These are phyloP conservation scores for Vollenhovia emeryi DNA, from an alignment of 1,140 invertebrate genomes.

Conservation along the genomic window DNA sequence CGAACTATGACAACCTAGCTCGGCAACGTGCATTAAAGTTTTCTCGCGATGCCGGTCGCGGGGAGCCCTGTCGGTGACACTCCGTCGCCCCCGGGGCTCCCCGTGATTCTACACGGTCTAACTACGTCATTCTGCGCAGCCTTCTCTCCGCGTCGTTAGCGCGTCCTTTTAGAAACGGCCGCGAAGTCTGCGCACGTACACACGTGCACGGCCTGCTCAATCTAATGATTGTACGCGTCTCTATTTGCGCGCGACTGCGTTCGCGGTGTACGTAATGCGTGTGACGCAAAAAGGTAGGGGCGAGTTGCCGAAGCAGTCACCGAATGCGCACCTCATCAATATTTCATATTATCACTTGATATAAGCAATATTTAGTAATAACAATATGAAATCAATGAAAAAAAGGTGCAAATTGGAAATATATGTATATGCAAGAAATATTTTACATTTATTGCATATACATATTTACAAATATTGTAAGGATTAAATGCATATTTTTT, in stretches of 20 bases:
- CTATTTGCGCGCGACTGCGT: background rate
- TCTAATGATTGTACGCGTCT: background rate
- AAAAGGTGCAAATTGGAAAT: too few relatives aligned
- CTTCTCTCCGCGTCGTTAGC: background rate
- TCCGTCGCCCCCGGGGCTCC: background rate
- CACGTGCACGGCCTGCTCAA: background rate
- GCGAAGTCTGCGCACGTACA: slow-evolving; percentile 1
- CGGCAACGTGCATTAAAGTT: slow-evolving; percentile 49
- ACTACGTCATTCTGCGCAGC: slow-evolving; percentile 27
- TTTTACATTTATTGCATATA: too few relatives aligned
- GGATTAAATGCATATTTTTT: too few relatives aligned
- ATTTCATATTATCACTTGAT: too few relatives aligned
- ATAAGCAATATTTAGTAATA: too few relatives aligned
- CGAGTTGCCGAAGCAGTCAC: too few relatives aligned
- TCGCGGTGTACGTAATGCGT: background rate
- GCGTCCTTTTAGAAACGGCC: background rate
- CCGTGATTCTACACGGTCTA: slow-evolving; percentile 13
- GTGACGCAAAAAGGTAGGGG: background rate
- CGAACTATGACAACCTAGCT: slow-evolving; percentile 23
- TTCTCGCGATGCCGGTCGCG: slow-evolving; percentile 2
- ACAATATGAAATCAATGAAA: too few relatives aligned
- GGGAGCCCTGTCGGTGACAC: slow-evolving; percentile 38
- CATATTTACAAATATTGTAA: too few relatives aligned
- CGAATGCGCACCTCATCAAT: too few relatives aligned
- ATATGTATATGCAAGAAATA: too few relatives aligned